phyloP scores from a whole-genome alignment of 2,888 invertebrate species.

The Temnothorax unifasciatus region DNA sequence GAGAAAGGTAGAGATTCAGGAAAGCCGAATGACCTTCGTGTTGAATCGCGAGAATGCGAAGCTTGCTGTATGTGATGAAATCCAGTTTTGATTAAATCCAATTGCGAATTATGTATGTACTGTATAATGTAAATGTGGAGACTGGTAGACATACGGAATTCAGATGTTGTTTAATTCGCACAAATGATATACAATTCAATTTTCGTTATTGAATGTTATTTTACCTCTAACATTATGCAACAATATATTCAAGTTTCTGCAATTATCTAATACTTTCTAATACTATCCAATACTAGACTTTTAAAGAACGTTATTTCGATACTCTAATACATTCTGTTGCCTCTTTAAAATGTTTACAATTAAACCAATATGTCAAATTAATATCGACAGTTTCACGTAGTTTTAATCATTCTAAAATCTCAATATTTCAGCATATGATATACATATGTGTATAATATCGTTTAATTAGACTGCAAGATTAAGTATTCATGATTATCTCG shows the following conservation, averaged over 20 bases:
- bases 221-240: neutral
- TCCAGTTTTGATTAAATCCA: slow-evolving; percentile 54
- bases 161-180: neutral
- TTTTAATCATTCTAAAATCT: neutral
- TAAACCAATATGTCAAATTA: slow-evolving; percentile 1
- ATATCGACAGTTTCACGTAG: neutral
- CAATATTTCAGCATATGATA: neutral
- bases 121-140: slow-evolving; percentile 7
- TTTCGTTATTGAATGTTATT: slow-evolving; percentile 10
- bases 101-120: slow-evolving; percentile 41
- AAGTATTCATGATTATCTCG: neutral
- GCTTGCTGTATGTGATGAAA: slow-evolving; percentile 40
- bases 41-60: slow-evolving; percentile 33
- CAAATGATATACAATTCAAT: slow-evolving; percentile 20
- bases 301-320: neutral
- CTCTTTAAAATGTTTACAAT: neutral
- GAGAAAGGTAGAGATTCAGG: slow-evolving; percentile 43
- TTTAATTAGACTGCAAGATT: neutral
- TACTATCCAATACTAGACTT: too few species aligned
- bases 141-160: slow-evolving; percentile 16
- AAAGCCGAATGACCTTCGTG: slow-evolving; percentile 41
- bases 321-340: neutral
- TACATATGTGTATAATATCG: neutral
- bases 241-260: neutral
- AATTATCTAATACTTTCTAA: neutral